Evolutionary conservation across 2,113 vertebrate species (phyloP).

Genomic region (Nannospalax galili): DNA sequence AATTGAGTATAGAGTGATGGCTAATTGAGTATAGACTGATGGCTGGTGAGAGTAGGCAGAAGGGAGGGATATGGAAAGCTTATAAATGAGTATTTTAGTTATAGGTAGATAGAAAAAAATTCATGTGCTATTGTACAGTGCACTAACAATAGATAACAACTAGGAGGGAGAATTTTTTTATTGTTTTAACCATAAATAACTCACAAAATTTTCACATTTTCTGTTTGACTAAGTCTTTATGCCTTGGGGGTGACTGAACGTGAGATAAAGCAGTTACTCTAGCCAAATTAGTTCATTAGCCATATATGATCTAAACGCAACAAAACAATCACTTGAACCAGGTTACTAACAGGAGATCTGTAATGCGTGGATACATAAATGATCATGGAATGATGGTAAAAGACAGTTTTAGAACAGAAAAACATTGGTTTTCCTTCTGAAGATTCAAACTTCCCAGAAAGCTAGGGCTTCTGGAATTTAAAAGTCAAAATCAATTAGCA

Average conservation of each 20-base stretch:
- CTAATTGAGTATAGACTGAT: background rate
- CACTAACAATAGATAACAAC: background rate
- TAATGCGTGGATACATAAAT: background rate
- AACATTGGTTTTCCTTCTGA: background rate
- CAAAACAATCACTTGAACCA: background rate
- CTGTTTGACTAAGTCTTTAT: background rate
- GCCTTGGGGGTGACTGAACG: background rate
- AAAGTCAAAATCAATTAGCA: background rate
- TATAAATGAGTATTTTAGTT: background rate
- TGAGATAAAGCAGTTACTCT: background rate
- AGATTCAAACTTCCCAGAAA: background rate
- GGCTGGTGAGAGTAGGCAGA: background rate
- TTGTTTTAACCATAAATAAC: background rate
- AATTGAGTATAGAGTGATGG: background rate
- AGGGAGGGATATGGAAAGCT: background rate
- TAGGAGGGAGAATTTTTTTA: background rate
- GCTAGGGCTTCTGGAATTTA: background rate
- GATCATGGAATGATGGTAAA: background rate
- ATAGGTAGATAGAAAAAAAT: background rate
- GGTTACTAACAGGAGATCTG: background rate
- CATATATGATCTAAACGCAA: background rate
- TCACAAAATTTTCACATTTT: background rate
- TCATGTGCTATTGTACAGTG: background rate
- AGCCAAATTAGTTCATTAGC: background rate
- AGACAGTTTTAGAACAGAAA: background rate